These are phyloP conservation scores for Resseliella maxima DNA, from an alignment of 2,888 invertebrate species.

Conservation along the genomic window DNA sequence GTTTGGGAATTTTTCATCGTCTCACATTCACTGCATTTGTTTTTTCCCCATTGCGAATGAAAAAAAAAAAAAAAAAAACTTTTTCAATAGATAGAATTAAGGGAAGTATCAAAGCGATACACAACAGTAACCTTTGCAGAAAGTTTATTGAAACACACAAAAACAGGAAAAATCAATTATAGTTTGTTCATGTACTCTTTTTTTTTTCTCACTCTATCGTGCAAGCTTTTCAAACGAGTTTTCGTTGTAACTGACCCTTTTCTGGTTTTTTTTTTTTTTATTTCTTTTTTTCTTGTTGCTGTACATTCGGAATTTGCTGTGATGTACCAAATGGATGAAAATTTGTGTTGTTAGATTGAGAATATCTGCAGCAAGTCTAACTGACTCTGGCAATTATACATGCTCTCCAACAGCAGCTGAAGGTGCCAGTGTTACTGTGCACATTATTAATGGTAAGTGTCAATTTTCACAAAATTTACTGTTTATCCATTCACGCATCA, in stretches of 20 bases:
- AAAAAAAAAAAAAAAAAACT: too few species aligned
- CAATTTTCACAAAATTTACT: conserved; percentile 36
- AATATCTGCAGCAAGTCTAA: conserved; percentile 78
- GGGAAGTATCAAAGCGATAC: conserved; percentile 14
- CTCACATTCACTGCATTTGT: neutral
- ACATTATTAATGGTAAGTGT: conserved; percentile 85
- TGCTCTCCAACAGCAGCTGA: conserved; percentile 88
- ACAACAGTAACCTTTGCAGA: neutral
- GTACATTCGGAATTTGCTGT: neutral
- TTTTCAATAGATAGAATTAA: conserved; percentile 33
- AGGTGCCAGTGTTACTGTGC: conserved; percentile 85
- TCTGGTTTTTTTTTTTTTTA: neutral
- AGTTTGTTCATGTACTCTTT: too few species aligned
- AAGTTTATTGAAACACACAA: conserved; percentile 6
- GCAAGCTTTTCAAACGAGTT: neutral
- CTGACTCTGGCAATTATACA: conserved; percentile 89
- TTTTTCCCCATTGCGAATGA: neutral
- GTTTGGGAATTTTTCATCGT: neutral
- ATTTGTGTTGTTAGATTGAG: conserved; percentile 70
- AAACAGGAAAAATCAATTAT: conserved; percentile 53
- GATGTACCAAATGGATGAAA: neutral
- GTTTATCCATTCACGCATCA: conserved; percentile 30
- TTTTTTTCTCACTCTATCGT: neutral
- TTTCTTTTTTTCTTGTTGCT: neutral
- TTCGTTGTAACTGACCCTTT: neutral